Percentiles rank a stretch among this genome's conserved stretches.
phyloP scores from a whole-genome alignment of 2,888 invertebrate species.

The Drosophila borealis region DNA sequence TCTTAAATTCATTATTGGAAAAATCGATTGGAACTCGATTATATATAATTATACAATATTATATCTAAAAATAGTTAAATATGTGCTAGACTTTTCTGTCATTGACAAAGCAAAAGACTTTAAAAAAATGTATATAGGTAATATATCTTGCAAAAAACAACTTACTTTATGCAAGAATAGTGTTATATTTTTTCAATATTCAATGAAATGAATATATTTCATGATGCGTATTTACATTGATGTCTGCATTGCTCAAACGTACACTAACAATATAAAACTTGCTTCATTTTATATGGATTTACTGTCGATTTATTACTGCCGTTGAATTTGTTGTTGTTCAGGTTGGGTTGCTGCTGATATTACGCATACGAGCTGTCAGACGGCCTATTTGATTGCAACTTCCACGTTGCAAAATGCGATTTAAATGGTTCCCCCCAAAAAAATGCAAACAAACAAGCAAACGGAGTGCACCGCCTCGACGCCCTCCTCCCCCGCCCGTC shows the following conservation, averaged over 20 bases:
- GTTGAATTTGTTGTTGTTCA: constrained; percentile 27
- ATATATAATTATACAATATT: too few relatives aligned
- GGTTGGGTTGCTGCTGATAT: constrained; percentile 38
- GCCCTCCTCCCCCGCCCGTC: neutral
- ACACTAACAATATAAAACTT: constrained; percentile 9
- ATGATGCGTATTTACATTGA: constrained; percentile 15
- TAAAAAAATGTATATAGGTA: too few relatives aligned
- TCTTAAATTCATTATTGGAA: too few relatives aligned
- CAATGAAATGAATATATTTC: neutral
- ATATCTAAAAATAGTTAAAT: too few relatives aligned
- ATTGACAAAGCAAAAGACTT: too few relatives aligned
- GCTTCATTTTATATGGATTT: constrained; percentile 42
- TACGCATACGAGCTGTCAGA: constrained; percentile 47
- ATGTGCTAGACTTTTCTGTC: too few relatives aligned
- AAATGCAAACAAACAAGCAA: constrained; percentile 46
- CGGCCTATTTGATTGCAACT: constrained; percentile 38
- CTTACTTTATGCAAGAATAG: neutral
- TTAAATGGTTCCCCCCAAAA: constrained; percentile 48
- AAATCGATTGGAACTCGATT: too few relatives aligned
- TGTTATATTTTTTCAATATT: constrained; percentile 9
- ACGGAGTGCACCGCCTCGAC: constrained; percentile 10
- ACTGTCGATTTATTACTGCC: constrained; percentile 59
- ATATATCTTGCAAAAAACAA: too few relatives aligned
- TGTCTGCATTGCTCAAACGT: constrained; percentile 22
- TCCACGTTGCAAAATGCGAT: constrained; percentile 46